Evolutionary conservation across 2,797 vertebrate species (phyloP).

Genomic region (Pseudochirops corinnae): DNA sequence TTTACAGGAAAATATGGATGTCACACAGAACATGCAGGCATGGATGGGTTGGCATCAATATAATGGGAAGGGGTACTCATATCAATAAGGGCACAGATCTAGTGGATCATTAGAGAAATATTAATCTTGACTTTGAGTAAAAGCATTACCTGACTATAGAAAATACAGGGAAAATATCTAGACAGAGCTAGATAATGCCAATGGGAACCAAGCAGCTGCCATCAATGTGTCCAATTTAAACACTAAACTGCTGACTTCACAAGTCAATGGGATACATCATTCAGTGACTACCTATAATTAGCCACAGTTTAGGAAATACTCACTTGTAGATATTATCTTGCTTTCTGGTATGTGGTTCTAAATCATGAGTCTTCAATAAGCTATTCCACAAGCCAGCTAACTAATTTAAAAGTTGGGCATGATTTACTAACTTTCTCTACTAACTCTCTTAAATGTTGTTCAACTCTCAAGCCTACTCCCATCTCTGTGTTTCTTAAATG

Average conservation of each 20-base stretch:
- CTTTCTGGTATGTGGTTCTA: neutral
- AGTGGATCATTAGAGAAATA: neutral
- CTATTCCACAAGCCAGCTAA: neutral
- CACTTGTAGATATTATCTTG: neutral
- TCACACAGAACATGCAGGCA: neutral
- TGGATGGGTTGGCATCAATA: neutral
- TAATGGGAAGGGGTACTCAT: neutral
- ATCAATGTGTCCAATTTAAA: neutral
- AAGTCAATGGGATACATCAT: neutral
- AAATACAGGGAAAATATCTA: neutral
- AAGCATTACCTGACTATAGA: neutral
- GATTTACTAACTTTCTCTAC: neutral
- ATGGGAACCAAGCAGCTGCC: neutral
- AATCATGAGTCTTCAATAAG: neutral
- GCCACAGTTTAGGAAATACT: neutral
- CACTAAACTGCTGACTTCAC: neutral
- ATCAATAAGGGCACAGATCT: neutral
- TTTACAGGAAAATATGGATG: neutral
- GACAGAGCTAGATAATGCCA: neutral
- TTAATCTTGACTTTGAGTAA: neutral
- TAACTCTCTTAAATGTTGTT: neutral
- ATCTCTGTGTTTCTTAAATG: neutral
- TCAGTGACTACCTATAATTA: conserved; percentile 1
- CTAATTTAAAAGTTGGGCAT: neutral
- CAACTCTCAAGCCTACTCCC: neutral